Percentiles rank a stretch among this genome's conserved stretches.
Evolutionary conservation across 2,797 vertebrate species (phyloP).

Genomic region (Rhabdophis nuchalis): DNA sequence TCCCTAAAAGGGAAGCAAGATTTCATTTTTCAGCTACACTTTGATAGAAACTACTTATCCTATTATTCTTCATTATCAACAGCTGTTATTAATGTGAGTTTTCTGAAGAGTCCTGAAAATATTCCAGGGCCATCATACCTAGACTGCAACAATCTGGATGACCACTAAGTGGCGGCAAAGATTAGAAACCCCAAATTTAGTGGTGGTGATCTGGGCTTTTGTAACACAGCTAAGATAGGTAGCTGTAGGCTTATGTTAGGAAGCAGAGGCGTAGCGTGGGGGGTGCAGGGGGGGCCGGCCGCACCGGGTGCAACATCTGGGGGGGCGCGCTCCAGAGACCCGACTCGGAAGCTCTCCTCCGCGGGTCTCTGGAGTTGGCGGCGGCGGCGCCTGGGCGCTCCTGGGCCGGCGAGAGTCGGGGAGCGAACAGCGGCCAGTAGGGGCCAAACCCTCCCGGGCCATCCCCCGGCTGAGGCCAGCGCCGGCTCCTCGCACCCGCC

Average conservation of each 20-base stretch:
- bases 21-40: conserved; percentile 11
- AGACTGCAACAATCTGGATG: not conserved
- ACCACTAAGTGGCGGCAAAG: not conserved
- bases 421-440: too few species aligned
- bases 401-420: too few species aligned
- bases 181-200: not conserved
- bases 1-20: not conserved
- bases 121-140: not conserved
- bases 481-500: too few species aligned
- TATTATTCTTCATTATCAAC: conserved; percentile 20
- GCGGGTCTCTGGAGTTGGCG: too few species aligned
- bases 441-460: too few species aligned
- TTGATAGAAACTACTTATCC: not conserved
- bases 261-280: too few species aligned
- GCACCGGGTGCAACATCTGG: too few species aligned
- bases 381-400: too few species aligned
- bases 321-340: too few species aligned
- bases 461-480: too few species aligned
- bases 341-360: too few species aligned
- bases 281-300: too few species aligned
- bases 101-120: not conserved
- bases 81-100: conserved; percentile 2
- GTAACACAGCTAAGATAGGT: not conserved
- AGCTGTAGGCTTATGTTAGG: not conserved
- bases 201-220: not conserved